phyloP scores from a whole-genome alignment of 2,797 vertebrate genomes.

The Darevskia mixta region DNA sequence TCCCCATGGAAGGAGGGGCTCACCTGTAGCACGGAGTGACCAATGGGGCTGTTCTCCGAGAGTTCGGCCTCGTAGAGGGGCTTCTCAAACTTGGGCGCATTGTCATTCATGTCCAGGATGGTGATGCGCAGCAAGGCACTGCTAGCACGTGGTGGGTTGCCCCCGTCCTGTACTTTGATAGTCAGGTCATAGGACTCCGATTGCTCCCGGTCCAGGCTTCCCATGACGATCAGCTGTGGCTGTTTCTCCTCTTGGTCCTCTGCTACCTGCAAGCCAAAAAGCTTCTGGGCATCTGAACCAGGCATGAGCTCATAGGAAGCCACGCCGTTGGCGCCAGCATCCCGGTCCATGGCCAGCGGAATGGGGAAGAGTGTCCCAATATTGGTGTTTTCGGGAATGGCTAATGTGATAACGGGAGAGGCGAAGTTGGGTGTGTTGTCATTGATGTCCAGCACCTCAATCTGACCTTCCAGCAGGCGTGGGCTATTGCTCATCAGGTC shows the following conservation, averaged over 20 bases:
- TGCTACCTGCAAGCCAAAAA: slow-evolving; percentile 93
- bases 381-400: slow-evolving; percentile 95
- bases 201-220: slow-evolving; percentile 93
- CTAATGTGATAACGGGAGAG: slow-evolving; percentile 91
- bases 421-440: slow-evolving; percentile 98
- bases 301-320: slow-evolving; percentile 90
- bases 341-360: slow-evolving; percentile 90
- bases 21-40: slow-evolving; percentile 97
- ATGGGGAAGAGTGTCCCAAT: slow-evolving; percentile 90
- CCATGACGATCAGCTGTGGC: slow-evolving; percentile 95
- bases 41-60: slow-evolving; percentile 92
- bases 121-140: slow-evolving; percentile 93
- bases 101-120: slow-evolving; percentile 96
- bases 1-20: slow-evolving; percentile 47
- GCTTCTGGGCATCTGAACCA: slow-evolving; percentile 87
- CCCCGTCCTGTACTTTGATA: slow-evolving; percentile 94
- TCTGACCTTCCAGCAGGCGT: slow-evolving; percentile 93
- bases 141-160: slow-evolving; percentile 88
- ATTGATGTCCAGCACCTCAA: slow-evolving; percentile 94
- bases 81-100: slow-evolving; percentile 92
- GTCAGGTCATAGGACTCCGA: slow-evolving; percentile 97
- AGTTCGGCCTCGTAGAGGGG: slow-evolving; percentile 90
- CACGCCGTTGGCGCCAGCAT: slow-evolving; percentile 90
- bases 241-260: slow-evolving; percentile 92
- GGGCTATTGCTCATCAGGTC: slow-evolving; percentile 89